Evolutionary conservation across 2,888 invertebrate genomes (phyloP).

Genomic region (Athrips mouffetella): DNA sequence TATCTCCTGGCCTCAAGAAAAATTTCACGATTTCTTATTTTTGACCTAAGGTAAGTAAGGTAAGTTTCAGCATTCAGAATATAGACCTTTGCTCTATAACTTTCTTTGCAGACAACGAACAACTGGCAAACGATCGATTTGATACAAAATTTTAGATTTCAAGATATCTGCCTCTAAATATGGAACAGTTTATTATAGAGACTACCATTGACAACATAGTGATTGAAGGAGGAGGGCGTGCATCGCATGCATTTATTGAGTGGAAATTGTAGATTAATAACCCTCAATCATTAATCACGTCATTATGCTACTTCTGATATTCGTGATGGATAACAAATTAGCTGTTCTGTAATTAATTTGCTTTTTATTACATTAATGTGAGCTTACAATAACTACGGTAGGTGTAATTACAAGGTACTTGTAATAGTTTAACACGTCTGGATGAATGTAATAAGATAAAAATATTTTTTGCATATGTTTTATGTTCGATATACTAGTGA

Average conservation of each 20-base stretch:
- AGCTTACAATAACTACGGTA: conserved; percentile 7
- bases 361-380: conserved; percentile 20
- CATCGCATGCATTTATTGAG: conserved; percentile 41
- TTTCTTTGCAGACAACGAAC: too few species aligned
- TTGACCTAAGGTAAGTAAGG: too few species aligned
- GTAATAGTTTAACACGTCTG: conserved; percentile 6
- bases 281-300: conserved; percentile 42
- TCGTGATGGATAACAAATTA: conserved; percentile 42
- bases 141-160: too few species aligned
- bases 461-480: too few species aligned
- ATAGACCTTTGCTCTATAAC: too few species aligned
- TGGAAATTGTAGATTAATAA: conserved; percentile 54
- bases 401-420: conserved; percentile 16
- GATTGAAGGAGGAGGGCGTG: conserved; percentile 32
- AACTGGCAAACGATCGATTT: too few species aligned
- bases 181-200: too few species aligned
- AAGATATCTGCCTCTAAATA: too few species aligned
- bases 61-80: too few species aligned
- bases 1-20: conserved; percentile 14
- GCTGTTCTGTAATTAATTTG: conserved; percentile 27
- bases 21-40: background rate
- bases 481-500: too few species aligned
- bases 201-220: background rate
- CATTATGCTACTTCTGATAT: conserved; percentile 38
- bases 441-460: background rate